A percentile compares a stretch with the other conserved stretches of the same genome.
These are phyloP conservation scores for Lithophane socia DNA, from an alignment of 2,888 invertebrate species.

Conservation along the genomic window DNA sequence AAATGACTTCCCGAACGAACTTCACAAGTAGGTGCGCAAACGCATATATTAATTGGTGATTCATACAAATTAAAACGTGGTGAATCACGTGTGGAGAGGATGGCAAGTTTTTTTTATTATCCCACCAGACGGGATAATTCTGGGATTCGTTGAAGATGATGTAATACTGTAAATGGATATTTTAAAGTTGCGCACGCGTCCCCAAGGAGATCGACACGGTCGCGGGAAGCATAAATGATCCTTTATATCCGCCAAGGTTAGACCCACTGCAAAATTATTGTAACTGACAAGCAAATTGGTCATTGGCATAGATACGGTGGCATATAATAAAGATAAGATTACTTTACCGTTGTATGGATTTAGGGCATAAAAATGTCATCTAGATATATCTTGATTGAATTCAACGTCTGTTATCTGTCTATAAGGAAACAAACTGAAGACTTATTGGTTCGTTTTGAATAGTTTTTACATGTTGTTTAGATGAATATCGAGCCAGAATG, in stretches of 20 bases:
- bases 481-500: not conserved
- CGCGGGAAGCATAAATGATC: constrained; percentile 52
- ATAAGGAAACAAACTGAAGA: not conserved
- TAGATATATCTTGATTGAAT: constrained; percentile 23
- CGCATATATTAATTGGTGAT: constrained; percentile 73
- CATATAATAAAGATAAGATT: constrained; percentile 59
- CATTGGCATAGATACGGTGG: constrained; percentile 60
- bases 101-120: constrained; percentile 63
- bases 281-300: constrained; percentile 62
- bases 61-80: constrained; percentile 71
- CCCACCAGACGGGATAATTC: constrained; percentile 64
- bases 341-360: constrained; percentile 41
- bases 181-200: constrained; percentile 37
- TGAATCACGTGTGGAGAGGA: constrained; percentile 75
- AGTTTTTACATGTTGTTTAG: not conserved
- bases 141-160: constrained; percentile 71
- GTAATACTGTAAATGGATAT: constrained; percentile 72
- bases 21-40: constrained; percentile 49
- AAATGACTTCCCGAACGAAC: constrained; percentile 56
- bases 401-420: constrained; percentile 5
- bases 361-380: constrained; percentile 40
- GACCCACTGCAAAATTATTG: constrained; percentile 59
- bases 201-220: constrained; percentile 47
- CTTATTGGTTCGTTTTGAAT: not conserved
- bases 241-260: constrained; percentile 61